Evolutionary conservation across 2,113 vertebrate species (phyloP).

Genomic region (Tympanuchus pallidicinctus): DNA sequence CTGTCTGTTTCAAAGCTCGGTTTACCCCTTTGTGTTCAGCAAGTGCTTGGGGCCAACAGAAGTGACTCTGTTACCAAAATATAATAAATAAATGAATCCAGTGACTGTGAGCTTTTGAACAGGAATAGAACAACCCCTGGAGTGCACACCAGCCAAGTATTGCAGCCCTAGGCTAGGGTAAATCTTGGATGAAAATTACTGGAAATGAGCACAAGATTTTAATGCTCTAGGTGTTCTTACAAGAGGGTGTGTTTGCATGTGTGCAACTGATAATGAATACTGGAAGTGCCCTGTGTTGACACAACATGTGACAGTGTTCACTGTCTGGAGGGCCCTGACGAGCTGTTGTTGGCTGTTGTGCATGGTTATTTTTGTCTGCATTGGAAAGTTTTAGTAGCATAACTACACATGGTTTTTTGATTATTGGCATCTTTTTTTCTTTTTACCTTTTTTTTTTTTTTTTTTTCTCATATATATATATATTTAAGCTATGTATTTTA

Average conservation of each 20-base stretch:
- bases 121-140: conserved; percentile 3
- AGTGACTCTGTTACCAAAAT: neutral
- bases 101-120: neutral
- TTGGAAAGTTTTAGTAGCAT: neutral
- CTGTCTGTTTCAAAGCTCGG: neutral
- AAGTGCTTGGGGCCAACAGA: conserved; percentile 5
- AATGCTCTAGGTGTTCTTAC: neutral
- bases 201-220: neutral
- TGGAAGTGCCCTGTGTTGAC: conserved; percentile 10
- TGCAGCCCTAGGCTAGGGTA: neutral
- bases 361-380: neutral
- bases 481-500: neutral
- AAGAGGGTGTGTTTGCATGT: neutral
- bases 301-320: neutral
- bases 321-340: neutral
- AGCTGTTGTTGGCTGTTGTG: neutral
- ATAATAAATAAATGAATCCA: conserved; percentile 5
- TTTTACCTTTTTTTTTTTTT: neutral
- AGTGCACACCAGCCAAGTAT: neutral
- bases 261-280: conserved; percentile 38
- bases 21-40: neutral
- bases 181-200: neutral
- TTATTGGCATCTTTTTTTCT: neutral
- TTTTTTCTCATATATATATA: too few relatives aligned
- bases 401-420: neutral